These are phyloP conservation scores for Hylaea fasciaria DNA, from an alignment of 2,888 invertebrate species.

Conservation along the genomic window DNA sequence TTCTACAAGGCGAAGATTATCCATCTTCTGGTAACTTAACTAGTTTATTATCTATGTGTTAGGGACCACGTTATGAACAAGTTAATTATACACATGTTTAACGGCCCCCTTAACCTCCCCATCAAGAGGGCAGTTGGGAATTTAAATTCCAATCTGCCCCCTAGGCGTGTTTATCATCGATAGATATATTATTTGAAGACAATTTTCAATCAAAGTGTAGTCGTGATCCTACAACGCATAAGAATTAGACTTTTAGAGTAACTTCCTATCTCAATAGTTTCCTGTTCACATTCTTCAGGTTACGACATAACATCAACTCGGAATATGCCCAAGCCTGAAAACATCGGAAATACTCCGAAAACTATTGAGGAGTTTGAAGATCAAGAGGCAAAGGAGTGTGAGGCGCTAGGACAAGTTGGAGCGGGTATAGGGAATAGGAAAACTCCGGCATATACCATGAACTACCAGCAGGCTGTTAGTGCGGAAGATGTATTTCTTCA, in stretches of 20 bases:
- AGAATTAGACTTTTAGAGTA: no score
- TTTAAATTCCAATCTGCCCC: no score
- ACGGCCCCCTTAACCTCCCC: no score
- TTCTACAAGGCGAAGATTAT: constrained; percentile 74
- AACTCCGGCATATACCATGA: constrained; percentile 90
- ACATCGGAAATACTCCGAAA: constrained; percentile 55
- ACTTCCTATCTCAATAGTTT: no score
- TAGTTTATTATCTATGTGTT: background rate
- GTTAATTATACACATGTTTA: no score
- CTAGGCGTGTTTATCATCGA: no score
- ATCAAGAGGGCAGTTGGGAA: no score
- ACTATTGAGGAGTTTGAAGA: constrained; percentile 79
- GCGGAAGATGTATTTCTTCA: constrained; percentile 94
- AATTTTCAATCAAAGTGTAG: no score
- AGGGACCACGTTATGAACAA: no score
- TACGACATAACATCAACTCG: constrained; percentile 72
- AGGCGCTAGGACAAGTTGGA: constrained; percentile 70
- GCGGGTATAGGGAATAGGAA: constrained; percentile 85
- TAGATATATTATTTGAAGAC: no score
- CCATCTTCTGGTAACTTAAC: constrained; percentile 54
- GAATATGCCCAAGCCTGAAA: constrained; percentile 49
- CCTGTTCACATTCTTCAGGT: constrained; percentile 45
- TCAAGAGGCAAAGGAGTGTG: constrained; percentile 81
- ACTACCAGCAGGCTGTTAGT: constrained; percentile 93
- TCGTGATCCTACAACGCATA: no score